Evolutionary conservation across 2,888 invertebrate genomes (phyloP), one percentile per base, ranked within the genome.

Genomic region (Dilophus febrilis): DNA sequence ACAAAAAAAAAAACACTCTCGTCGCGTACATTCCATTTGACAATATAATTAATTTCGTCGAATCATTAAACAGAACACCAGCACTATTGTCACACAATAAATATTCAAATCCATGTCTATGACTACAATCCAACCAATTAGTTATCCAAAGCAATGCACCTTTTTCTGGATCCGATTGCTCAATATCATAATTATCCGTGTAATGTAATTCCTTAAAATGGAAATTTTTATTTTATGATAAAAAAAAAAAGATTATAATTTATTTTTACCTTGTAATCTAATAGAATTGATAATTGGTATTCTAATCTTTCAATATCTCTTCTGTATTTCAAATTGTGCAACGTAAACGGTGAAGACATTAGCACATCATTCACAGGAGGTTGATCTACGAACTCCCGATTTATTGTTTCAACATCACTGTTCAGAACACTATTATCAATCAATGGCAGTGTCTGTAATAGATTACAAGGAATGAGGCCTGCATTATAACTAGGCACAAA

Each of bases 111-210:
- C 99, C 98, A 61, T 99, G 99, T 64, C 97, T 98, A 68, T 99
- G 98, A 26, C 94, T 94, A 64, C 98, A 98, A 66, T 99, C 98
- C 11, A 99, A 97, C 98, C 98, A 99, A 65, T 98, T 98, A 52
- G 90, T 85, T 45, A 99, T 78, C 97, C 97, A 99, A 48, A 94
- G 80, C 40, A 98, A 74, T 1, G 98, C 98, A 51, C 90, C 85
- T 0, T 88, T 81, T 6, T 86, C 88, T 3, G 98, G 98, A 66
- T 98, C 94, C 46, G 88, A 82, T 57, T 86, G 77, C 55, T 95
- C 94, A 61, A 92, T 94, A 53, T 73, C 64, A 53, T 68, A 59
- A 48, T 71, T 62, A 47, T 65, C 64, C 36, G 66, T 57, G 33
- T 26, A 11, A 26, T 66, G 64, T 47, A 59, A 64, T 26, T 70